Base-by-base conservation (phyloP, 2,797 vertebrate genomes). In the Thalassophryne amazonica region DNA sequence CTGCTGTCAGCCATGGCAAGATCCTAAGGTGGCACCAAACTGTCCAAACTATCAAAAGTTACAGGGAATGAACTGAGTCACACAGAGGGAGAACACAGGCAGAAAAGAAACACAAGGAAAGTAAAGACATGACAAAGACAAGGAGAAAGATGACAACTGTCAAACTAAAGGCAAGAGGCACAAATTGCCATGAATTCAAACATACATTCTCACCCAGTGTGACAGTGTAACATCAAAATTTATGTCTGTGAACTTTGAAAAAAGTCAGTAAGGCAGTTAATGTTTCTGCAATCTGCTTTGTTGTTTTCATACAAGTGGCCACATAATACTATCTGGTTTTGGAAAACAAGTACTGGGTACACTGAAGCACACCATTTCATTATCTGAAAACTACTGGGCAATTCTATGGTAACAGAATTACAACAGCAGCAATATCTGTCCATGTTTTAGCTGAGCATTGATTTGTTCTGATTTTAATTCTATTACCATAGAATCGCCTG, bases 1-100 rank as follows among this genome's bases (percentile, higher is more conserved):
- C 93, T 96, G 82, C 60, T 93, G 83, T 96, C 94, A 88, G 93
- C 92, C 96, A 98, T 99, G 73, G 47, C 67, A 35, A 69, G 60
- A 69, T 56, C 33, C 43, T 34, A 14, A 45, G 61, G 58, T 60
- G 54, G 56, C 73, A 78, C 60, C 80, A 60, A 82, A 74, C 76
- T 84, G 75, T 81, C 76, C 71, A 75, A 72, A 56, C 60, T 59
- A 74, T 56, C 67, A 73, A 38, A 76, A 62, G 65, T 66, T 73
- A 63, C 35, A 69, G 32, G 18, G 19, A 28, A 66, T 18, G 52
- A 60, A 33, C 38, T 60, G 21, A 58, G 9, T 60, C 20, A 37
- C 28, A 71, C 41, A 57, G 17, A 31, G 40, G 30, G 55, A 55
- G 35, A 32, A 50, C 35, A 60, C 20, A 31, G 40, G 9, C 39